Base-by-base conservation (phyloP, 2,797 vertebrate species). In the Hypotaenidia philippensis region DNA sequence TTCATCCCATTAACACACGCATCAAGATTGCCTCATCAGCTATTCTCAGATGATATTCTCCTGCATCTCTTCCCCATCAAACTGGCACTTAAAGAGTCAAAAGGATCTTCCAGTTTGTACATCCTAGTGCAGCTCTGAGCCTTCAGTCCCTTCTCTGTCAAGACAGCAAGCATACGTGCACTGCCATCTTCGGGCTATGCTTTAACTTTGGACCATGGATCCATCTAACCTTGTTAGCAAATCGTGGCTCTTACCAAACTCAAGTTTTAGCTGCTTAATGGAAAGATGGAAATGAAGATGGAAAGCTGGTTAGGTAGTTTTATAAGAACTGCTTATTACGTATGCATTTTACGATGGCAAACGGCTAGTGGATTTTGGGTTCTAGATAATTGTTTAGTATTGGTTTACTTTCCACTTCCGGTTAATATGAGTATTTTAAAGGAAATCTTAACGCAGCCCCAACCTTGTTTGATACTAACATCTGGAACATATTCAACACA, bases 401-500 rank as follows among this genome's bases (percentile, higher is more conserved):
- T 75, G 27, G 96, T 86, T 84, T 85, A 82, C 97, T 96, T 95
- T 79, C 94, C 76, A 76, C 63, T 92, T 95, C 52, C 70, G 88
- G 94, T 89, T 92, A 95, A 78, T 82, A 92, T 68, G 55, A 96
- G 55, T 80, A 78, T 89, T 92, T 85, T 49, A 71, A 69, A 82
- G 84, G n/a, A 50, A 87, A 83, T 81, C 83, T 64, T 94, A 74
- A 87, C 15, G 82, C 41, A 90, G 82, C 85, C 9, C 76, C 66
- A 89, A 41, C 41, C 77, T 89, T 90, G 41, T 60, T 85, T 94
- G 78, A 97, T 93, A 83, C 41, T 93, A 92, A 94, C 97, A 98
- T 98, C 97, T 98, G 98, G 97, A 97, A 97, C 75, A 76, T 75
- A 98, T 97, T 98, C 93, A 91, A 83, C 32, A 70, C 69, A 86